Base-by-base conservation (phyloP, 2,113 vertebrate species). In the Vidua macroura region DNA sequence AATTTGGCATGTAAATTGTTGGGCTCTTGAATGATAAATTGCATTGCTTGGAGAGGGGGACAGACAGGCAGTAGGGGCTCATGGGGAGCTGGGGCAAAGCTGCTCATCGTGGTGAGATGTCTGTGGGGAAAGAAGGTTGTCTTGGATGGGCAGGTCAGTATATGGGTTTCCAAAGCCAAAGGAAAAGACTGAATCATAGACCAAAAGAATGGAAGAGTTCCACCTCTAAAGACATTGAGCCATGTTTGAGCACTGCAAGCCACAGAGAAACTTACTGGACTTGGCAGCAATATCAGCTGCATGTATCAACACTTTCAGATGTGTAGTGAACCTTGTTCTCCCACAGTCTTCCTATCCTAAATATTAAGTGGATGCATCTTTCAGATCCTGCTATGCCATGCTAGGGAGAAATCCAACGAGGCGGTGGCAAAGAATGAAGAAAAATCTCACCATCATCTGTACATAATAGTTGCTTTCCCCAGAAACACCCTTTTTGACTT, bases 71-170 rank as follows among this genome's bases (percentile, higher is more conserved):
- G 14, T 2, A 10, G 20, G 44, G 6, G 21, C 31, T 79, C 15
- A 0, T 4, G 28, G 33, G 7, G 21, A 8, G 3, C 46, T 64
- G 68, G 5, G 3, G 15, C 14, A 25, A 64, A 64, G 53, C 74
- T 62, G 27, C 37, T 69, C 13, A 1, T 63, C 0, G 0, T 27
- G 21, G 44, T 33, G 55, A 53, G n/a, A 14, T 9, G 1, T 59
- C 64, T 68, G 48, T 22, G 21, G 39, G 23, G 52, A 33, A 60
- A 6, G 24, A 58, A 90, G 23, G 21, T 33, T 66, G 43, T 58
- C 33, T 53, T n/a, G 28, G 33, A 24, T 20, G 15, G 25, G 33
- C 28, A 55, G 62, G 51, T 31, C 33, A 37, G 41, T 58, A 4
- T 41, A 17, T 13, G 35, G 15, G 30, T 37, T 52, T 59, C 60